Base-by-base conservation (phyloP, 2,888 invertebrate species). In the Standfussiana lucernea region DNA sequence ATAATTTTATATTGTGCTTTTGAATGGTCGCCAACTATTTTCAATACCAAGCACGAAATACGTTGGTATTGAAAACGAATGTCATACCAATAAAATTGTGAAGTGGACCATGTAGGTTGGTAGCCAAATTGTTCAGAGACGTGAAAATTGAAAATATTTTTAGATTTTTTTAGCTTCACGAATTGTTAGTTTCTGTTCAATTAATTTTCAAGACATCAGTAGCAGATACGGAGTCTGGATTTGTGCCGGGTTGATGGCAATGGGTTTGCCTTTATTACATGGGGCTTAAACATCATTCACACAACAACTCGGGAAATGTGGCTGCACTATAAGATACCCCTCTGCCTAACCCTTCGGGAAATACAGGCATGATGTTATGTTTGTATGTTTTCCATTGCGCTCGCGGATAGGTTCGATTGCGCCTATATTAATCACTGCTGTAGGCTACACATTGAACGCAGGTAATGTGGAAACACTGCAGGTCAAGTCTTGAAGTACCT, bases 11-110 rank as follows among this genome's bases (percentile, higher is more conserved):
- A 5, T n/a, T 13, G 53, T 53, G 53, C 4, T 64, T 64, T 40
- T 37, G 37, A 64, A 64, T n/a, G n/a, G 56, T 18, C 21, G 21
- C n/a, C 4, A n/a, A n/a, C n/a, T 45, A 45, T 59, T 72, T 74
- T 45, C 59, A 74, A 74, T 45, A 59, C 18, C 32, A 5, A 32
- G n/a, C 13, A 10, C 4, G 32, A 37, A 67, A 72, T 32, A 42
- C 21, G 18, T 18, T n/a, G n/a, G 6, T 50, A 65, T 28, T 50
- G 10, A 47, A 65, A 50, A 28, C 37, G 21, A 64, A 62, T 42
- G 21, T 37, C 21, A 53, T 62, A 42, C 18, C 18, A 10, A 21
- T n/a, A n/a, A n/a, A n/a, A n/a, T 21, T 42, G 64, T 18, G n/a
- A 32, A 32, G 24, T n/a, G 53, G 32, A 32, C 32, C 32, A 24